A percentile compares a stretch with the other conserved stretches of the same genome.
Evolutionary conservation across 2,113 vertebrate genomes (phyloP).

Genomic region (Hypocryptadius cinnamomeus): DNA sequence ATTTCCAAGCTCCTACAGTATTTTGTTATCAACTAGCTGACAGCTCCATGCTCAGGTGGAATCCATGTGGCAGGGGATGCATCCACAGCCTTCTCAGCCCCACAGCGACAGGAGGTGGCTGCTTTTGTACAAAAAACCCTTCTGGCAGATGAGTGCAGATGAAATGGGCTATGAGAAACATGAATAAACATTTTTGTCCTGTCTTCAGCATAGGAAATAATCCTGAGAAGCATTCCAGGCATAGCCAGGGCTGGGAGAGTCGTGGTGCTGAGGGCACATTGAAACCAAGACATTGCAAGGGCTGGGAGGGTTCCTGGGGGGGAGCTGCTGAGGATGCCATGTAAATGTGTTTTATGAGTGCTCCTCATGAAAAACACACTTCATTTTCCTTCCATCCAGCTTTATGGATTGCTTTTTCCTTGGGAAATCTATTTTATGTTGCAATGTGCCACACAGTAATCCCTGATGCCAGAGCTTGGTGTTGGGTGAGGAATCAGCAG

Average conservation of each 20-base stretch:
- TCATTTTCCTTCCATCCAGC: neutral
- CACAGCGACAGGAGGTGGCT: neutral
- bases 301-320: neutral
- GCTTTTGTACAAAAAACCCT: neutral
- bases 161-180: neutral
- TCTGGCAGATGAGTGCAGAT: neutral
- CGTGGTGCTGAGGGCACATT: fast-evolving
- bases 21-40: neutral
- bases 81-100: neutral
- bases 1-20: neutral
- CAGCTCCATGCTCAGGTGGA: neutral
- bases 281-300: too few relatives aligned
- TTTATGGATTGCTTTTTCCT: neutral
- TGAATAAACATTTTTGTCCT: neutral
- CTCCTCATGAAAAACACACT: neutral
- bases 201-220: neutral
- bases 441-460: neutral
- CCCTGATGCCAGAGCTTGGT: neutral
- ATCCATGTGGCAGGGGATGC: neutral
- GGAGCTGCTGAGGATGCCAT: neutral
- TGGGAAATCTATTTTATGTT: neutral
- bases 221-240: neutral
- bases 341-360: neutral
- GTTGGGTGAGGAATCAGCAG: neutral
- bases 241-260: neutral